Evolutionary conservation across 2,113 vertebrate species (phyloP).

Genomic region (Alligator mississippiensis): DNA sequence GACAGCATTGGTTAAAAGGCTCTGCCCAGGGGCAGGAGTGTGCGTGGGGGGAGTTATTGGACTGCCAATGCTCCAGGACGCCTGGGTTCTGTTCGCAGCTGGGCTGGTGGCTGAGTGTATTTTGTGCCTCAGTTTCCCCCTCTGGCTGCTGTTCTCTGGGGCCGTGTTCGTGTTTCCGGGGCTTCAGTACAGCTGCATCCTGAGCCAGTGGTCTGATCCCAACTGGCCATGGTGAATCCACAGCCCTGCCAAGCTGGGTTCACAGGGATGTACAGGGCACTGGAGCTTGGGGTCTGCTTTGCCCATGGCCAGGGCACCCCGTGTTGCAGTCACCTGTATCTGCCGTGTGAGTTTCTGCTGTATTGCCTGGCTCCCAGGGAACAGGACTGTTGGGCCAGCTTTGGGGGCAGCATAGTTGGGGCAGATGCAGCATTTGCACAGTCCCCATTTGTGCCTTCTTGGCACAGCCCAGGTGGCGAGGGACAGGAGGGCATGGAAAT

Average conservation of each 20-base stretch:
- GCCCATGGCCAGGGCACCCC: background rate
- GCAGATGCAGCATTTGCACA: background rate
- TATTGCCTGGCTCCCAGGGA: fast-evolving
- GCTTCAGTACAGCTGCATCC: background rate
- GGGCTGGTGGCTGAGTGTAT: background rate
- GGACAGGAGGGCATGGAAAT: no score
- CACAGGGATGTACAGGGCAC: no score
- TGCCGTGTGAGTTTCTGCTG: no score
- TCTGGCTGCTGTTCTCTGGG: no score
- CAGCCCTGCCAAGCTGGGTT: no score
- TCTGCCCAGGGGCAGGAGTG: fast-evolving
- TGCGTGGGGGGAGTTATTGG: fast-evolving
- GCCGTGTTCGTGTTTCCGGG: background rate
- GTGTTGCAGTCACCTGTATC: background rate
- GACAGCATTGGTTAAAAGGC: no score
- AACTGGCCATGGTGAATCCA: no score
- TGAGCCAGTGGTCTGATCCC: no score
- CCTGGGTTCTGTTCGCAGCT: background rate
- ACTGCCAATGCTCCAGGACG: fast-evolving
- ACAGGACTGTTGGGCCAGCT: fast-evolving
- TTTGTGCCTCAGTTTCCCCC: background rate
- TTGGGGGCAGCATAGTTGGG: fast-evolving
- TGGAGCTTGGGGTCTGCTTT: background rate
- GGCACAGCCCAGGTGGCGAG: no score
- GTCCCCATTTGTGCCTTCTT: no score